phyloP scores from a whole-genome alignment of 1,140 invertebrate genomes.

The Pantala flavescens region DNA sequence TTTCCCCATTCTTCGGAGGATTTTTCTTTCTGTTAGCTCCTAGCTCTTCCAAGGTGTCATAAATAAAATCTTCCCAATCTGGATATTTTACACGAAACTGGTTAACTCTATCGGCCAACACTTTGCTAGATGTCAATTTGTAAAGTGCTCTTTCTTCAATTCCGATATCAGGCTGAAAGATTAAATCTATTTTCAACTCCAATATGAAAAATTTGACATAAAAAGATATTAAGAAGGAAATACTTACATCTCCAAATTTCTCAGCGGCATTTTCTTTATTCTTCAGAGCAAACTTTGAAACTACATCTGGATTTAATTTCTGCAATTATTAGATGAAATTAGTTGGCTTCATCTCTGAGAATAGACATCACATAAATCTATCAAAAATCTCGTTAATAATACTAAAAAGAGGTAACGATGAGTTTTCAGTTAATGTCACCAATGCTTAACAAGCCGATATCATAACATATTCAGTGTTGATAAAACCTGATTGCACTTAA shows the following conservation, averaged over 20 bases:
- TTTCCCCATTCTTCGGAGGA: no score
- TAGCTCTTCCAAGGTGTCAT: neutral
- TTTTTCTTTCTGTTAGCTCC: neutral
- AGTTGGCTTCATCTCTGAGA: no score
- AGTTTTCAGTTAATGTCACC: no score
- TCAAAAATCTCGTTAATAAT: no score
- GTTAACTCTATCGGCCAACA: neutral
- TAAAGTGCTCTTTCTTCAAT: neutral
- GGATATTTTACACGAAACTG: neutral
- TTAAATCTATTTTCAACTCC: neutral
- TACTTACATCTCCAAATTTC: neutral
- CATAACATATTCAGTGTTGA: no score
- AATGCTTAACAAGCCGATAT: no score
- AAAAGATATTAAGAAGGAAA: neutral
- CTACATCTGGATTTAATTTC: neutral
- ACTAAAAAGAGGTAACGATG: no score
- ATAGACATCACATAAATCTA: no score
- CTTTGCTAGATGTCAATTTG: neutral
- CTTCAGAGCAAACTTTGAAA: conserved; percentile 5
- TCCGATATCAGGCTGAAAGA: neutral
- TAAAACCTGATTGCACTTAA: no score
- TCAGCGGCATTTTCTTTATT: neutral
- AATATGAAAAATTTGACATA: neutral
- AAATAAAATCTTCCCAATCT: neutral
- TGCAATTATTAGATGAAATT: neutral